Percentiles rank a stretch among this genome's conserved stretches.
phyloP scores from a whole-genome alignment of 2,888 invertebrate genomes.

The Synergus itoensis region DNA sequence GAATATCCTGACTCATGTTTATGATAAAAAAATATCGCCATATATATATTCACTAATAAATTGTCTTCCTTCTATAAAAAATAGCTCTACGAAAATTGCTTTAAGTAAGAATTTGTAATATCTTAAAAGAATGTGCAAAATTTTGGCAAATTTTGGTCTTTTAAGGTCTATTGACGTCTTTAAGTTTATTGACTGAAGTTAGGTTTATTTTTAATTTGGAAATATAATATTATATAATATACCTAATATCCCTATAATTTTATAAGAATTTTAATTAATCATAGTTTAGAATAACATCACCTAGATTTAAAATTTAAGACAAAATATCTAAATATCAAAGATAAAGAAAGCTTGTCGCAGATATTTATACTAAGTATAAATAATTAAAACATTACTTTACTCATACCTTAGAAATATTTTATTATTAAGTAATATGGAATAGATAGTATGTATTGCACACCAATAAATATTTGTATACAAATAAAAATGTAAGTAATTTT shows the following conservation, averaged over 20 bases:
- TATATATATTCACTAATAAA: background rate
- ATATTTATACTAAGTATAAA: background rate
- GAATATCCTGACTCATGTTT: background rate
- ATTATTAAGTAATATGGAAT: background rate
- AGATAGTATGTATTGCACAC: background rate
- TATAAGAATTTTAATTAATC: too few species aligned
- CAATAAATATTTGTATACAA: constrained; percentile 21
- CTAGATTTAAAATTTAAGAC: background rate
- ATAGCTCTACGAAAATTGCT: background rate
- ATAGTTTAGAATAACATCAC: background rate
- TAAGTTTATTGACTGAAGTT: background rate
- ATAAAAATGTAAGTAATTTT: background rate
- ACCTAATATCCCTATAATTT: too few species aligned
- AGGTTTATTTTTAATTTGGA: background rate
- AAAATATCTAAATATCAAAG: too few species aligned
- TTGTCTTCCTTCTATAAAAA: background rate
- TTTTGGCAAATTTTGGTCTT: background rate
- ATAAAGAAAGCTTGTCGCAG: too few species aligned
- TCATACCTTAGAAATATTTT: background rate
- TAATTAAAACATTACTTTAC: background rate
- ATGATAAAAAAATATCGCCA: background rate
- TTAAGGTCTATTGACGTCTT: background rate
- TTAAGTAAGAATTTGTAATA: background rate
- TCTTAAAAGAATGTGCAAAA: background rate
- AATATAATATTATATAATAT: too few species aligned